Percentiles rank a stretch among this genome's conserved stretches.
These are phyloP conservation scores for Brachionus koreanus DNA, from an alignment of 1,140 invertebrate genomes.

Conservation along the genomic window DNA sequence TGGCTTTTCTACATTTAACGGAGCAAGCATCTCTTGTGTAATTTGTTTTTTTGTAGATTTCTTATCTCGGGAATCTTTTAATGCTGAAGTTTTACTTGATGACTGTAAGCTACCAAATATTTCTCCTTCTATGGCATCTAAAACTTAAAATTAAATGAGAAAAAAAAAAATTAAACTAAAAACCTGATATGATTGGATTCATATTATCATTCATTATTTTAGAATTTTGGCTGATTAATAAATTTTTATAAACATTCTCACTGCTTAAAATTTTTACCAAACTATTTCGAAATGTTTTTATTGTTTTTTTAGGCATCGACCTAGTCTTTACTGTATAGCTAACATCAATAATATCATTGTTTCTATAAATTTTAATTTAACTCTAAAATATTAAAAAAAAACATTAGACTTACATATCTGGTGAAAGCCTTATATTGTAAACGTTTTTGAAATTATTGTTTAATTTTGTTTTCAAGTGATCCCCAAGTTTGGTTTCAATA, in stretches of 20 bases:
- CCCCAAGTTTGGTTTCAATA: neutral
- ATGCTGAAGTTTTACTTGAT: neutral
- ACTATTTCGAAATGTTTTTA: neutral
- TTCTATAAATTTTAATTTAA: neutral
- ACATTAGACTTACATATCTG: neutral
- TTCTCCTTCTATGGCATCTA: neutral
- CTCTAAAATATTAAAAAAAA: neutral
- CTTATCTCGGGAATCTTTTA: neutral
- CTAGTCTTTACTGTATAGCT: neutral
- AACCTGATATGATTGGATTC: neutral
- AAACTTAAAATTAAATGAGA: neutral
- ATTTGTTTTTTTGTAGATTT: neutral
- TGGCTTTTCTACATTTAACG: neutral
- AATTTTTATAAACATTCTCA: neutral
- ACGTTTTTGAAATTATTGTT: neutral
- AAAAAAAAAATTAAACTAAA: too few relatives aligned
- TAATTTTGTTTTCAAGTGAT: constrained; percentile 1
- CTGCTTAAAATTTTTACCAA: neutral
- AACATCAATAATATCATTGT: neutral
- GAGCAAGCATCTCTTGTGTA: neutral
- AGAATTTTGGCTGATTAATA: neutral
- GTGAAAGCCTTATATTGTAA: constrained; percentile 7
- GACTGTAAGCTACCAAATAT: neutral
- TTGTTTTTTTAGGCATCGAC: neutral
- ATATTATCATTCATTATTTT: neutral